These are phyloP conservation scores for Lymantria dispar DNA, from an alignment of 2,888 invertebrate species.

Conservation along the genomic window DNA sequence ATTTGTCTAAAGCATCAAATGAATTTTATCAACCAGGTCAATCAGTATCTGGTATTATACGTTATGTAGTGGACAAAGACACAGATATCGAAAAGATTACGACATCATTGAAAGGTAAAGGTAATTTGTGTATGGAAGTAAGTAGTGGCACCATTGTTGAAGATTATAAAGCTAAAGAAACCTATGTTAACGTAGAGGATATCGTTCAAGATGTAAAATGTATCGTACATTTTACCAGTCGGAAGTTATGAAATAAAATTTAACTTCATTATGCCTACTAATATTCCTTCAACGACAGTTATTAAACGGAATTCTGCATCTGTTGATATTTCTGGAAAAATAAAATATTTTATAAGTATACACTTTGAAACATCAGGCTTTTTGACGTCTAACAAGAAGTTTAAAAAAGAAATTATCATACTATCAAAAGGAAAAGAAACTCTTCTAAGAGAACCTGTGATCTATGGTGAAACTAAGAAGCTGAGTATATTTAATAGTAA, in stretches of 20 bases:
- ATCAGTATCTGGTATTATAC: constrained; percentile 38
- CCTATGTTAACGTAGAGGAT: constrained; percentile 1
- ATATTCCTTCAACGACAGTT: constrained; percentile 36
- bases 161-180: not conserved
- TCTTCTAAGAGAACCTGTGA: constrained; percentile 32
- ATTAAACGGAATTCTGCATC: constrained; percentile 11
- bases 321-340: constrained; percentile 28
- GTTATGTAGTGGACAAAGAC: constrained; percentile 40
- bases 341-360: constrained; percentile 44
- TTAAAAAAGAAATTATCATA: constrained; percentile 38
- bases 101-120: constrained; percentile 3
- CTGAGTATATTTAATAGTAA: constrained; percentile 36
- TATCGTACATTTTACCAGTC: not conserved
- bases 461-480: constrained; percentile 38
- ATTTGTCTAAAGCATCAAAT: constrained; percentile 33
- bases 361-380: constrained; percentile 43
- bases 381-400: constrained; percentile 36
- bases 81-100: constrained; percentile 34
- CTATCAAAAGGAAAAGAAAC: constrained; percentile 33
- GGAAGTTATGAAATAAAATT: constrained; percentile 38
- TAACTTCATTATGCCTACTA: constrained; percentile 35
- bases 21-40: constrained; percentile 37
- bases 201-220: not conserved
- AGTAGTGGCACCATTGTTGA: not conserved
- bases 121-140: not conserved